Base-by-base conservation (phyloP, 2,888 invertebrate species). In the Platypus cylindrus region DNA sequence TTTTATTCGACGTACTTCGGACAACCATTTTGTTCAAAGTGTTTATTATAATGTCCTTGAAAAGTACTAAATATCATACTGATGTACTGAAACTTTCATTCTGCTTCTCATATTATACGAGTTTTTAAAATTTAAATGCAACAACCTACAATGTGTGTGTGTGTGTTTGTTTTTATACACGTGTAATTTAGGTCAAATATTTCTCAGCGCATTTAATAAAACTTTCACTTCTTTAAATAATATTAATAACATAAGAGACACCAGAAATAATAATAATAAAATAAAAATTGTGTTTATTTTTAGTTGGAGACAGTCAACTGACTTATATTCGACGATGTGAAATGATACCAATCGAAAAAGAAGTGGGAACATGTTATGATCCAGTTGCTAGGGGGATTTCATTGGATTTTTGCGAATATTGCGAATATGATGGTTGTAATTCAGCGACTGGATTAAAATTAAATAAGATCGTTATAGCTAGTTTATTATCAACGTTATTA, bases 341-440 rank as follows among this genome's bases (percentile, higher is more conserved):
- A 5, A 69, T 70, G 66, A 68, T 73, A 45, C 64, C 66, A 23
- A 59, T 60, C 25, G 68, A 71, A 37, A 68, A 68, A 54, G 63
- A 63, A 49, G 58, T 64, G 5, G 69, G 62, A 27, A 58, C 59
- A 8, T 75, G 75, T 43, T 53, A 68, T 2, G 64, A 61, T 41
- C 54, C 66, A 20, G 65, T 64, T 38, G 63, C 66, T 2, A 60
- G 62, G 32, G 65, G 70, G 45, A 67, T 70, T 45, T 60, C 66
- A 12, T 62, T 71, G 26, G 64, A 70, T 28, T 74, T 68, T 61
- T 80, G 80, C 48, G 71, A 71, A 52, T 75, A 75, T 36, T 80
- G 80, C 53, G 73, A 75, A 36, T 67, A 67, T 17, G 78, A 79
- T 45, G 70, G 72, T 2, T 80, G 80, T 62, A 80, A 79, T 50